Percentiles rank a stretch among this genome's conserved stretches.
Conservation (phyloP, 1,140 invertebrate species). For the Geopemphigus sp. region DNA sequence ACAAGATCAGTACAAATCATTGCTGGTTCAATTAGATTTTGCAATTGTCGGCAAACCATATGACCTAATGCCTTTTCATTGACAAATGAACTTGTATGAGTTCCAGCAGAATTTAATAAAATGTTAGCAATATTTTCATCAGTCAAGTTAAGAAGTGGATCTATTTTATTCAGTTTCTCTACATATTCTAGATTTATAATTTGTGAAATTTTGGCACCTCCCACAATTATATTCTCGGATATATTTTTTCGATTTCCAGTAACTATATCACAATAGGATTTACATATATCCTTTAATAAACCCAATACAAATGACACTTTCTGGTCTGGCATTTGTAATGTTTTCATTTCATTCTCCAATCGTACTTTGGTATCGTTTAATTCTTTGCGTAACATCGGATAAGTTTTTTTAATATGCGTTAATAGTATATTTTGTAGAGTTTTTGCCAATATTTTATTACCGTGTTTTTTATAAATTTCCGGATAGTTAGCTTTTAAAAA, state of each 20-base stretch:
- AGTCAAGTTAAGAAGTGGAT: conserved; percentile 66
- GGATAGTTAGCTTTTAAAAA: conserved; percentile 69
- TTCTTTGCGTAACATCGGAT: conserved; percentile 65
- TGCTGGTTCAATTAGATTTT: conserved; percentile 67
- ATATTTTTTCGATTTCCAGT: conserved; percentile 70
- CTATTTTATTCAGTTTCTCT: conserved; percentile 62
- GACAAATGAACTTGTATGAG: conserved; percentile 68
- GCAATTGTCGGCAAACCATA: conserved; percentile 70
- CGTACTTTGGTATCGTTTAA: conserved; percentile 67
- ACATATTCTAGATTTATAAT: conserved; percentile 74
- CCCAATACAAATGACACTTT: conserved; percentile 17
- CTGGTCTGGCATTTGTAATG: conserved; percentile 7
- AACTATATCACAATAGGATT: conserved; percentile 68
- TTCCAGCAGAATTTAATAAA: conserved; percentile 70
- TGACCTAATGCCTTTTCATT: conserved; percentile 73
- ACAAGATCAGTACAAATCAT: conserved; percentile 71
- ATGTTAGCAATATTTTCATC: conserved; percentile 68
- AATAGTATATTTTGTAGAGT: conserved; percentile 67
- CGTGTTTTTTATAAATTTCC: conserved; percentile 64
- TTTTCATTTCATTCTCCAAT: conserved; percentile 58
- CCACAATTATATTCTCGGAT: conserved; percentile 70
- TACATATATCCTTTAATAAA: conserved; percentile 55
- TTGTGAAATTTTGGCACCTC: conserved; percentile 71
- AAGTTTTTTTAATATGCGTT: conserved; percentile 68
- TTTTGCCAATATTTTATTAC: conserved; percentile 64